These are phyloP conservation scores for Coptotermes formosanus DNA, from an alignment of 1,140 invertebrate genomes.

Conservation along the genomic window DNA sequence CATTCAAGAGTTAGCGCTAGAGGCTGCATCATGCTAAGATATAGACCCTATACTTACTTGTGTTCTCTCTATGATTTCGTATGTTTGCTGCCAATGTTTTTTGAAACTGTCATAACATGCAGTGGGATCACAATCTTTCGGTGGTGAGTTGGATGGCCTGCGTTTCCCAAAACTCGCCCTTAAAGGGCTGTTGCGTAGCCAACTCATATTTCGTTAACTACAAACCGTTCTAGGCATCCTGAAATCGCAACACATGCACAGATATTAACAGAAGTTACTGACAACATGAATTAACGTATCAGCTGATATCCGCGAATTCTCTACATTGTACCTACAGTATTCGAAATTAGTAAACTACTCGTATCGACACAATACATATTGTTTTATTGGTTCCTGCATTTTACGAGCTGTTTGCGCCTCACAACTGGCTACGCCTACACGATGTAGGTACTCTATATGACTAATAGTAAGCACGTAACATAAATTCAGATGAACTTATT, in stretches of 20 bases:
- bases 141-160: constrained; percentile 44
- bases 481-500: background rate
- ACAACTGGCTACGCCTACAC: background rate
- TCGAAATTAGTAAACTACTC: background rate
- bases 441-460: background rate
- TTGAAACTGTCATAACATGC: constrained; percentile 90
- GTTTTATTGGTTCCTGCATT: background rate
- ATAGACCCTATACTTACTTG: constrained; percentile 49
- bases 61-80: constrained; percentile 75
- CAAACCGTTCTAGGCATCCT: background rate
- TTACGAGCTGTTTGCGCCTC: background rate
- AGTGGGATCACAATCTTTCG: constrained; percentile 65
- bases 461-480: background rate
- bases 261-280: background rate
- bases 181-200: constrained; percentile 41
- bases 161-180: constrained; percentile 39
- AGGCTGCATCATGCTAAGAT: background rate
- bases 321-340: background rate
- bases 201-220: constrained; percentile 40
- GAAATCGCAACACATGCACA: background rate
- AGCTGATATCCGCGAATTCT: background rate
- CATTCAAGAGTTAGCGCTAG: background rate
- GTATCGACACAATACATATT: background rate
- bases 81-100: constrained; percentile 91
- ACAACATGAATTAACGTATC: background rate